Evolutionary conservation across 2,113 vertebrate species (phyloP).

Genomic region (Muntiacus reevesi): DNA sequence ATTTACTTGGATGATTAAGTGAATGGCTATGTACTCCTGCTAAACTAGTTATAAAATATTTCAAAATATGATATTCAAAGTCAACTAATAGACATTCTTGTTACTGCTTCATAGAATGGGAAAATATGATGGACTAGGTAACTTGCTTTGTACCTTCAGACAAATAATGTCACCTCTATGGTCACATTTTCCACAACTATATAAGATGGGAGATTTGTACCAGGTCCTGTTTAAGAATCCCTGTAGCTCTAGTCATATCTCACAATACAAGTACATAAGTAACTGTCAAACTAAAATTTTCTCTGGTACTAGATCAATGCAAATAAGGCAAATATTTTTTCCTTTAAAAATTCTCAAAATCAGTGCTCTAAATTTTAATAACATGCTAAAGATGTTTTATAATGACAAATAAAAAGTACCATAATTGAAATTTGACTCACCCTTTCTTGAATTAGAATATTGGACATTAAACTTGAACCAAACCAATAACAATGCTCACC

Average conservation of each 20-base stretch:
- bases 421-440: neutral
- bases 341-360: neutral
- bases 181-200: neutral
- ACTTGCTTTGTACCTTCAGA: neutral
- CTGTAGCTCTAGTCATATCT: neutral
- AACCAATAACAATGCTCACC: conserved; percentile 84
- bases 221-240: neutral
- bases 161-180: neutral
- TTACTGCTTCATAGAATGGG: neutral
- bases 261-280: neutral
- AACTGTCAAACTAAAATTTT: conserved; percentile 23
- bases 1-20: neutral
- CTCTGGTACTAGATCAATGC: neutral
- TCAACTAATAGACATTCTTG: neutral
- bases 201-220: neutral
- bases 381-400: neutral
- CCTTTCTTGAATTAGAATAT: conserved; percentile 16
- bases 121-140: neutral
- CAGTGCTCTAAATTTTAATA: conserved; percentile 28
- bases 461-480: neutral
- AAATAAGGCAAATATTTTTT: neutral
- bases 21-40: neutral
- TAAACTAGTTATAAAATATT: neutral
- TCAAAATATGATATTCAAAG: neutral
- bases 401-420: neutral